These are phyloP conservation scores for Pelodiscus sinensis DNA, from an alignment of 2,113 vertebrate species.

Conservation along the genomic window DNA sequence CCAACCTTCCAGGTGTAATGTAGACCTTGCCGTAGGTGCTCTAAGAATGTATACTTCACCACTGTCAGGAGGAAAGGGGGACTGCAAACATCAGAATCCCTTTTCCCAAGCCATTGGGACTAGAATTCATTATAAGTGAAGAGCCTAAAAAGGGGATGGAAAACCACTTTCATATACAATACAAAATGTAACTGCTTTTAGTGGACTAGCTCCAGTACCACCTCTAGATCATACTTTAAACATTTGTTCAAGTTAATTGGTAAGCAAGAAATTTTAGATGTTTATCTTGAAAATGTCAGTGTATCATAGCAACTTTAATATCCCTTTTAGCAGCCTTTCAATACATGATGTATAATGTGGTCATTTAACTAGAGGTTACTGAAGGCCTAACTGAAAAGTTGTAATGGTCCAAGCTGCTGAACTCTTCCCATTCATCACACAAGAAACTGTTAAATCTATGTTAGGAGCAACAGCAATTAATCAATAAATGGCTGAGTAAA, in stretches of 20 bases:
- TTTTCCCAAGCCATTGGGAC: not conserved
- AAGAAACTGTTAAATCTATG: not conserved
- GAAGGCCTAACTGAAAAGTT: not conserved
- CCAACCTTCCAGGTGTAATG: too few species aligned
- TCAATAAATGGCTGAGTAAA: not conserved
- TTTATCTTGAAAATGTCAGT: not conserved
- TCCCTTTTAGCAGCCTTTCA: not conserved
- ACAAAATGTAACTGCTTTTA: not conserved
- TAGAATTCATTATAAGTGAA: not conserved
- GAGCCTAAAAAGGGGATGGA: not conserved
- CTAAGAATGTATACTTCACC: not conserved
- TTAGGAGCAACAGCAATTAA: not conserved
- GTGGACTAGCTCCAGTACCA: not conserved
- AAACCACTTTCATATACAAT: not conserved
- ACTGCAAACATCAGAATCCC: not conserved
- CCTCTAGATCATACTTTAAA: not conserved
- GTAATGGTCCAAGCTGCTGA: not conserved
- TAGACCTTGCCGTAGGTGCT: not conserved
- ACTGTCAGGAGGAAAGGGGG: not conserved
- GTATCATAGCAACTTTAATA: not conserved
- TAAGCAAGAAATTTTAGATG: not conserved
- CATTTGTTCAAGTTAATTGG: conserved; percentile 5
- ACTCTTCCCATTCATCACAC: not conserved
- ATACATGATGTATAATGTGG: not conserved
- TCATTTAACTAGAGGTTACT: not conserved